Conservation (phyloP, 2,113 vertebrate species). For the Anhinga rufa region DNA sequence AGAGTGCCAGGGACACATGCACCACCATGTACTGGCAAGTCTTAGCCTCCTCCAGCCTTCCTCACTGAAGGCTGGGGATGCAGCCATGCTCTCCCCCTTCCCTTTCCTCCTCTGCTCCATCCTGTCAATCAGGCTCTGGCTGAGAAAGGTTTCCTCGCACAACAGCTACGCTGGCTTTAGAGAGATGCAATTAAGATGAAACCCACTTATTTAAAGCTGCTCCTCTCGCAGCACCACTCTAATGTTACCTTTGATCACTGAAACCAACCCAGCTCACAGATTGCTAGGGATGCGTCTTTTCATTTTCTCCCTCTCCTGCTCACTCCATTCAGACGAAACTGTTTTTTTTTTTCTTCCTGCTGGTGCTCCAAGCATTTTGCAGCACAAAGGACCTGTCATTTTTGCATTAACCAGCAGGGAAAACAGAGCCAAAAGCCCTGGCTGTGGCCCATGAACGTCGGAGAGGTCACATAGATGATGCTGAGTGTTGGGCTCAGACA, state of each 20-base stretch:
- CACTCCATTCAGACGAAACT: neutral
- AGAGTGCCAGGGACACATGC: neutral
- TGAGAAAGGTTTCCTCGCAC: neutral
- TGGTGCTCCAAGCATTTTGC: neutral
- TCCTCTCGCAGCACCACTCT: neutral
- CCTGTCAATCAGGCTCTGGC: neutral
- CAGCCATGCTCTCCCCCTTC: neutral
- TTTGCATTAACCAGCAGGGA: neutral
- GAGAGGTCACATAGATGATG: neutral
- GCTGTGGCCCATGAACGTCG: neutral
- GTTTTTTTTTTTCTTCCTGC: neutral
- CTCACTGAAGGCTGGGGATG: neutral
- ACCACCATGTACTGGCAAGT: neutral
- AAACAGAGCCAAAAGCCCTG: neutral
- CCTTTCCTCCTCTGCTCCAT: neutral
- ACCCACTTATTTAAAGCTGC: conserved; percentile 21
- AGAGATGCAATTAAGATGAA: conserved; percentile 48
- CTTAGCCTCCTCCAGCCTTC: neutral
- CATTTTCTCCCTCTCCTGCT: neutral
- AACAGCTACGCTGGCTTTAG: neutral
- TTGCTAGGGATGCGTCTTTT: neutral
- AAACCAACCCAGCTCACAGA: neutral
- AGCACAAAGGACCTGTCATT: neutral
- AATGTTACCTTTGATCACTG: conserved; percentile 41
- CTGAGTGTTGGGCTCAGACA: neutral